phyloP scores from a whole-genome alignment of 2,113 vertebrate species.

The Sapayoa aenigma region DNA sequence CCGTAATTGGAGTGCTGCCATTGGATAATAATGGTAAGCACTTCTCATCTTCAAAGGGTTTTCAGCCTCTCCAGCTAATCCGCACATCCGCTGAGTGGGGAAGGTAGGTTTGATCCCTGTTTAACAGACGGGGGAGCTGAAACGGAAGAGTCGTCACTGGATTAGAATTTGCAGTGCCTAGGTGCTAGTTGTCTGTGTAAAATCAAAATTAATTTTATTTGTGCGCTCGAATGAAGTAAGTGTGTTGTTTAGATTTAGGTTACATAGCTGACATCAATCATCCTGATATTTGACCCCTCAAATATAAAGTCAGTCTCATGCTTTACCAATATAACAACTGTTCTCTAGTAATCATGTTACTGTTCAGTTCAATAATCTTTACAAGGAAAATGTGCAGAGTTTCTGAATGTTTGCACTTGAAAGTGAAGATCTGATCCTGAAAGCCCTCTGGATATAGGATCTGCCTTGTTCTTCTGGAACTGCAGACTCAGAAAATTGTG shows the following conservation, averaged over 20 bases:
- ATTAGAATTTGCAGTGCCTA: neutral
- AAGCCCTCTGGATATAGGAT: neutral
- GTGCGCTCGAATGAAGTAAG: neutral
- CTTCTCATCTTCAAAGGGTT: slow-evolving; percentile 50
- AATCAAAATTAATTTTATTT: neutral
- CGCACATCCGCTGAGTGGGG: neutral
- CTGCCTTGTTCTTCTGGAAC: neutral
- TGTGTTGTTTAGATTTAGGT: neutral
- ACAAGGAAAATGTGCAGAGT: neutral
- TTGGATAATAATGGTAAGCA: slow-evolving; percentile 31
- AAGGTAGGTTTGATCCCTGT: neutral
- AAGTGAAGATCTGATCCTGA: neutral
- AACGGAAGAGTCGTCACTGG: neutral
- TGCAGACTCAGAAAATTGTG: neutral
- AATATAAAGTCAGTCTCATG: neutral
- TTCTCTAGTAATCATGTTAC: neutral
- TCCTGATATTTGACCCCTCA: neutral
- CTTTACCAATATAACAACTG: neutral
- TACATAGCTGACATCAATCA: neutral
- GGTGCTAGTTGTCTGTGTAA: neutral
- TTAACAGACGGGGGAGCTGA: neutral
- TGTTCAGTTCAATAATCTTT: neutral
- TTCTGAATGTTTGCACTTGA: neutral
- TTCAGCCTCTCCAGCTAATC: slow-evolving; percentile 19
- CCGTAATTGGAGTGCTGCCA: slow-evolving; percentile 40